Evolutionary conservation across 2,797 vertebrate genomes (phyloP).

Genomic region (Hyperoplus lanceolatus): DNA sequence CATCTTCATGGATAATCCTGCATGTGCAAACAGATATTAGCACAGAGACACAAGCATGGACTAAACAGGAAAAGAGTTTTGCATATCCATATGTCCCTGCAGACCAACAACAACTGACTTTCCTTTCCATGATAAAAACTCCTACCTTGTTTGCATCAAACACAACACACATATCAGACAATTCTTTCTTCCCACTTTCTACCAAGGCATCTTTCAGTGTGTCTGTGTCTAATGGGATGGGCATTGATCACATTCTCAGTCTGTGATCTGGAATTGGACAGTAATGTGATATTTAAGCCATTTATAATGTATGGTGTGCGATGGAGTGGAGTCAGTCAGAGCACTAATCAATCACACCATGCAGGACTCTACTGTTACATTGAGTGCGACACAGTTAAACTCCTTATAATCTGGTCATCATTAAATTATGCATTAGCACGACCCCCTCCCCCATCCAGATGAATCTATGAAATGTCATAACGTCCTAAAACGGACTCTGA

Average conservation of each 20-base stretch:
- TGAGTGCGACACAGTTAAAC: constrained; percentile 46
- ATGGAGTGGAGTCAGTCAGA: constrained; percentile 64
- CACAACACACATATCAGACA: not conserved
- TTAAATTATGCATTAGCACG: constrained; percentile 43
- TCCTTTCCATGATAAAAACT: constrained; percentile 49
- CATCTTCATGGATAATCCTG: constrained; percentile 99
- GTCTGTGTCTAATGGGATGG: constrained; percentile 46
- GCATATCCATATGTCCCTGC: constrained; percentile 51
- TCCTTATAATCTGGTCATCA: constrained; percentile 38
- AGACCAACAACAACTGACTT: constrained; percentile 18
- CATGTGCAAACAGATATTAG: constrained; percentile 69
- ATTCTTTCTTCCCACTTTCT: constrained; percentile 5
- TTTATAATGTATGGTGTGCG: constrained; percentile 66
- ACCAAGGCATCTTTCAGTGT: constrained; percentile 42
- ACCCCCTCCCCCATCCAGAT: constrained; percentile 13
- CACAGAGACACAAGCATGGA: constrained; percentile 38
- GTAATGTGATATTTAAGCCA: constrained; percentile 73
- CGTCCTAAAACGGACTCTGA: constrained; percentile 20
- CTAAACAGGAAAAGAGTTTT: constrained; percentile 41
- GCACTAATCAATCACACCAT: constrained; percentile 66
- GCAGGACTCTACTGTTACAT: constrained; percentile 42
- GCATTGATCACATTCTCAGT: constrained; percentile 59
- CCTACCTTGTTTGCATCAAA: not conserved
- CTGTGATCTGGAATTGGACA: constrained; percentile 61
- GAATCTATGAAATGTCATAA: constrained; percentile 10